These are phyloP conservation scores for Hemistola chrysoprasaria DNA, from an alignment of 2,888 invertebrate species.

Conservation along the genomic window DNA sequence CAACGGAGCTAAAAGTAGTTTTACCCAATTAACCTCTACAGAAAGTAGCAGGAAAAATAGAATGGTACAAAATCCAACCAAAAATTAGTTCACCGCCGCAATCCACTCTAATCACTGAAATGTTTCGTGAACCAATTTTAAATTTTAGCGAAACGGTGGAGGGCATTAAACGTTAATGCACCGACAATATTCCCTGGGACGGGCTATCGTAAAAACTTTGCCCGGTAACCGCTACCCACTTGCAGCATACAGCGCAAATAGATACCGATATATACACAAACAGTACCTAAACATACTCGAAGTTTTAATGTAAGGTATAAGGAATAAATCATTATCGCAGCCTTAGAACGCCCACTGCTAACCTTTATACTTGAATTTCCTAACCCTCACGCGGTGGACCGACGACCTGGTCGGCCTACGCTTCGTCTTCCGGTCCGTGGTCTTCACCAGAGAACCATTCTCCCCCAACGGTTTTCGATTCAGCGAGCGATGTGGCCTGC, in stretches of 20 bases:
- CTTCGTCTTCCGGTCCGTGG: no score
- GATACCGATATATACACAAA: constrained; percentile 31
- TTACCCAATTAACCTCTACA: constrained; percentile 1
- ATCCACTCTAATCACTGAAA: constrained; percentile 57
- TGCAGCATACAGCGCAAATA: constrained; percentile 39
- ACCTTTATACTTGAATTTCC: no score
- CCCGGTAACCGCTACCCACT: constrained; percentile 50
- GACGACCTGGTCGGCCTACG: no score
- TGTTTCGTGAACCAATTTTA: constrained; percentile 66
- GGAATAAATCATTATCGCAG: no score
- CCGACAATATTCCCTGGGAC: constrained; percentile 68
- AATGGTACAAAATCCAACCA: constrained; percentile 6
- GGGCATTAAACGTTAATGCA: constrained; percentile 74
- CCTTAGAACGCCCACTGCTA: no score
- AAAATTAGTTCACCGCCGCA: constrained; percentile 42
- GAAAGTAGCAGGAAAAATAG: constrained; percentile 5
- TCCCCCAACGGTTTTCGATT: no score
- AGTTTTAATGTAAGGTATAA: no score
- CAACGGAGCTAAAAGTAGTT: not conserved
- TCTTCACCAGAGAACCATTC: no score
- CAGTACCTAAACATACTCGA: no score
- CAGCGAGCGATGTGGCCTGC: no score
- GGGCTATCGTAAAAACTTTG: constrained; percentile 75
- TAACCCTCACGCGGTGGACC: no score
- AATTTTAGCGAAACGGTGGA: constrained; percentile 63